Evolutionary conservation across 35 echinoderm and acorn worm genomes (phyloP).

Genomic region (Stichopus chloronotus): DNA sequence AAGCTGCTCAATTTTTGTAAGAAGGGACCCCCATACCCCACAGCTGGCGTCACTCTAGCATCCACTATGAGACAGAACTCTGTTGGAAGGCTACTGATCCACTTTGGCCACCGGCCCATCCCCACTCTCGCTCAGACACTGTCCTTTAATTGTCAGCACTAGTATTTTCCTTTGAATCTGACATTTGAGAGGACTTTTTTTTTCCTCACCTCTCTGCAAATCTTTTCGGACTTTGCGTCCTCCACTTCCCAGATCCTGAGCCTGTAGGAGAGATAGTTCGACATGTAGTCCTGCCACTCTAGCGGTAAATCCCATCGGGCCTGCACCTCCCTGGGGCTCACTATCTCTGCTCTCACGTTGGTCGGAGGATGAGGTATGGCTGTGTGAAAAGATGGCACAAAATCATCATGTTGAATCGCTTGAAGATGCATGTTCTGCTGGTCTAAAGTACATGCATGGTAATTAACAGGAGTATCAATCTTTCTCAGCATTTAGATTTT

Average conservation of each 20-base stretch:
- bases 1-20: too few relatives aligned
- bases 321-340: constrained; percentile 6
- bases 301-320: constrained; percentile 32
- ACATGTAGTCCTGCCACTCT: constrained; percentile 34
- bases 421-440: not conserved
- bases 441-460: not conserved
- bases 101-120: too few relatives aligned
- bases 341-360: constrained; percentile 31
- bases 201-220: constrained; percentile 25
- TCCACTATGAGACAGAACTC: too few relatives aligned
- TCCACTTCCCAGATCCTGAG: constrained; percentile 6
- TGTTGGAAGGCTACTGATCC: too few relatives aligned
- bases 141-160: too few relatives aligned
- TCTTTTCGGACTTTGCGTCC: not conserved
- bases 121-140: too few relatives aligned
- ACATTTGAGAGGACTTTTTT: not conserved
- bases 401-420: not conserved
- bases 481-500: not conserved
- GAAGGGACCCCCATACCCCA: too few relatives aligned
- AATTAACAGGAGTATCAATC: not conserved
- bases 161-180: too few relatives aligned
- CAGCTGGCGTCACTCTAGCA: too few relatives aligned
- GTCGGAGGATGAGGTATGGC: constrained; percentile 54
- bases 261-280: constrained; percentile 2
- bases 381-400: not conserved